A percentile compares a stretch with the other conserved stretches of the same genome.
These are phyloP conservation scores for Thymelicus lineola DNA, from an alignment of 2,888 invertebrate species.

Conservation along the genomic window DNA sequence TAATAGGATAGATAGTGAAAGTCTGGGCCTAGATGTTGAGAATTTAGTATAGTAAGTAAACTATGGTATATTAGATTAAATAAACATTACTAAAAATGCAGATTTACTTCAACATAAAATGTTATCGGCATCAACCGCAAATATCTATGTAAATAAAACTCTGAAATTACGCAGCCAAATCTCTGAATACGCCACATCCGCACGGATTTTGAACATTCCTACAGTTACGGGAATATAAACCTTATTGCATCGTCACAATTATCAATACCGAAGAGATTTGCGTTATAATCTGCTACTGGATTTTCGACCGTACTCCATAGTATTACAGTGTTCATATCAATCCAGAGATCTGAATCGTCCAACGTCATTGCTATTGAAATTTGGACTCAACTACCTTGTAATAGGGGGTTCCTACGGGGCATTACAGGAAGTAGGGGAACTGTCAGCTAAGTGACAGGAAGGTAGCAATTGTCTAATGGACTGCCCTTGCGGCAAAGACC, in stretches of 20 bases:
- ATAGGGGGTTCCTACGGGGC: slow-evolving; percentile 43
- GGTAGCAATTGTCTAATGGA: slow-evolving; percentile 67
- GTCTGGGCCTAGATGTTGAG: no score
- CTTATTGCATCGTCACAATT: slow-evolving; percentile 4
- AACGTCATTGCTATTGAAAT: slow-evolving; percentile 38
- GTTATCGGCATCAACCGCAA: not conserved
- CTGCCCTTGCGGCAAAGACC: slow-evolving; percentile 72
- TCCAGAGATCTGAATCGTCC: not conserved
- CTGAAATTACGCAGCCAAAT: slow-evolving; percentile 45
- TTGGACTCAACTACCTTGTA: slow-evolving; percentile 42
- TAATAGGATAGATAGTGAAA: no score
- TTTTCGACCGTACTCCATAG: slow-evolving; percentile 19
- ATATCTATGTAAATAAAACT: slow-evolving; percentile 38
- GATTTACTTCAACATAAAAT: no score
- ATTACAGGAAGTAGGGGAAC: slow-evolving; percentile 63
- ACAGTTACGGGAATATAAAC: slow-evolving; percentile 2
- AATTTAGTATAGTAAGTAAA: no score
- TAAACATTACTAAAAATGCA: no score
- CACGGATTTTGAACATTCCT: slow-evolving; percentile 33
- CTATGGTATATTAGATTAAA: no score
- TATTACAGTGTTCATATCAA: slow-evolving; percentile 1
- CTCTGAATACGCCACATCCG: slow-evolving; percentile 44
- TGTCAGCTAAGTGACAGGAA: slow-evolving; percentile 62
- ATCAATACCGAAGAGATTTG: slow-evolving; percentile 1
- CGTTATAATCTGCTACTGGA: not conserved